Base-by-base conservation (phyloP, 64 coral and sea anemone species). In the Cladopsammia gracilis region DNA sequence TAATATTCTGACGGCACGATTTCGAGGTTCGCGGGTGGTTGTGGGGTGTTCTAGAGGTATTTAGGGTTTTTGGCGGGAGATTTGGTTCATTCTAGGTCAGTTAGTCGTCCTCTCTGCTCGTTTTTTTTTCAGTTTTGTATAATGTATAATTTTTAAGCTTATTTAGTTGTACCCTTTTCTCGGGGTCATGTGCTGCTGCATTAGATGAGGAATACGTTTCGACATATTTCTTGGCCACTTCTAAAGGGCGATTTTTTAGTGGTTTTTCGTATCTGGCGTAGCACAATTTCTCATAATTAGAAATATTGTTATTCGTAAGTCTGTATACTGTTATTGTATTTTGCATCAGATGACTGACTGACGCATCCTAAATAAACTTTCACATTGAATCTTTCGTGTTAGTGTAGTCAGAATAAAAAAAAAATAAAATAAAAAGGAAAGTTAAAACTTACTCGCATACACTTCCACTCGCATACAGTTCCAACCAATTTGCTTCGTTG, bases 381-480 rank as follows among this genome's bases (percentile, higher is more conserved):
- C 15, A 66, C 34, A 34, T 34, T 34, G 34, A 34, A 34, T 34
- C 34, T 34, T 2, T 34, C 34, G 34, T 34, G 34, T 34, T 34
- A 34, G 34, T 34, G 34, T 34, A 34, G 34, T 34, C 34, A 34
- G 34, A 34, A 34, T 34, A n/a, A n/a, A 34, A 34, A 2, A 34
- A 34, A 34, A 2, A 34, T n/a, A n/a, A n/a, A n/a, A n/a, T n/a
- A n/a, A n/a, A 34, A 34, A 34, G 7, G 5, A 56, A 7, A 1
- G 7, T 56, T 56, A 12, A 56, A 56, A 56, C 53, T 56, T 56
- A 56, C 53, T 6, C 12, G 53, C 14, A 71, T 87, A 87, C 62
- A 88, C 56, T 25, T 88, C 86, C 26, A 88, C 71, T 53, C 86
- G 75, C 25, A 88, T 19, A 61, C 86, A 75, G 52, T 71, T 43